These are phyloP conservation scores for Stegodyphus dumicola DNA, from an alignment of 1,140 invertebrate species.

Conservation along the genomic window DNA sequence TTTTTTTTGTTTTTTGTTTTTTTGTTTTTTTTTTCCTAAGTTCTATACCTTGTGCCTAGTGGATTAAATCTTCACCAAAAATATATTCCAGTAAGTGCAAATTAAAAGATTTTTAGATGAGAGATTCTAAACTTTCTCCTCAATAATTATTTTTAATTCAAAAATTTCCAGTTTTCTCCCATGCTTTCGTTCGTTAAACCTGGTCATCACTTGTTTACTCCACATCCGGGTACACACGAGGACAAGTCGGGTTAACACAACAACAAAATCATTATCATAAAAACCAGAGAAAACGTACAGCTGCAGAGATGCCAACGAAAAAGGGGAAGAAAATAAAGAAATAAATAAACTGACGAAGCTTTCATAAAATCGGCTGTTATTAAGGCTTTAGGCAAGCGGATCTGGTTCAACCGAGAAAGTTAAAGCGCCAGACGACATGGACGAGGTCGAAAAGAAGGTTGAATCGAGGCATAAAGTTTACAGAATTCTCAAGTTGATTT, in stretches of 20 bases:
- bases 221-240: constrained; percentile 15
- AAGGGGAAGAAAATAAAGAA: constrained; percentile 1
- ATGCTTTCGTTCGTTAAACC: constrained; percentile 14
- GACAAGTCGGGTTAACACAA: not conserved
- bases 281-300: constrained; percentile 1
- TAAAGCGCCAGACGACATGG: not conserved
- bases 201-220: constrained; percentile 17
- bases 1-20: too few species aligned
- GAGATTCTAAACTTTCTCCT: too few species aligned
- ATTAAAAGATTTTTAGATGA: too few species aligned
- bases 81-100: too few species aligned
- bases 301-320: not conserved
- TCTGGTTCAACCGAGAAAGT: constrained; percentile 25
- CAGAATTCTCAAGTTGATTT: too few species aligned
- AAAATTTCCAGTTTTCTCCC: too few species aligned
- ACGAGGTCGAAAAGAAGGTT: constrained; percentile 14
- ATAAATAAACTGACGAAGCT: constrained; percentile 17
- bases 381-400: constrained; percentile 11
- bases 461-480: not conserved
- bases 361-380: constrained; percentile 35
- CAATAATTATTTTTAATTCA: too few species aligned
- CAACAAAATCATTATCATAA: constrained; percentile 36
- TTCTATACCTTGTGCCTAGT: too few species aligned
- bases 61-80: too few species aligned
- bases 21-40: too few species aligned